Evolutionary conservation across 1,140 invertebrate genomes (phyloP).

Genomic region (Ceratina australensis): DNA sequence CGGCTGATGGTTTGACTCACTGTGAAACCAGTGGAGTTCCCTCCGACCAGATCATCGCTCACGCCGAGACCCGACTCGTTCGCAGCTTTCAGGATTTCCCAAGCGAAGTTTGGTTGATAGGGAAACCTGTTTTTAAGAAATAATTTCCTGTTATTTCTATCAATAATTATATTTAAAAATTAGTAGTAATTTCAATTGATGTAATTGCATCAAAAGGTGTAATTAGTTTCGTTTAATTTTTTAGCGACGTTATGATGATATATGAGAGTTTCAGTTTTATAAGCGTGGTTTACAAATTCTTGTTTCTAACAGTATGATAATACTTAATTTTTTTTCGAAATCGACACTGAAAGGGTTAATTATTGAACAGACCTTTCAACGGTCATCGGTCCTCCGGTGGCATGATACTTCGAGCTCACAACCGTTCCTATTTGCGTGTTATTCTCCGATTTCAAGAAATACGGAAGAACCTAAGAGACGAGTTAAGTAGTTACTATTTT

Average conservation of each 20-base stretch:
- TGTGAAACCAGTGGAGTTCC: slow-evolving; percentile 76
- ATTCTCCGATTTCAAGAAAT: slow-evolving; percentile 81
- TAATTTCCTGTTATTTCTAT: too few relatives aligned
- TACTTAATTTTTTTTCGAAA: too few relatives aligned
- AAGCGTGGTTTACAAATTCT: too few relatives aligned
- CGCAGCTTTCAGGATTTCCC: slow-evolving; percentile 82
- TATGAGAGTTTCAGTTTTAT: too few relatives aligned
- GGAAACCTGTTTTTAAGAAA: slow-evolving; percentile 75
- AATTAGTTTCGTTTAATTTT: too few relatives aligned
- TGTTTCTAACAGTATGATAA: too few relatives aligned
- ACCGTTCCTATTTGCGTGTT: slow-evolving; percentile 79
- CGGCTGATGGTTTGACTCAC: slow-evolving; percentile 80
- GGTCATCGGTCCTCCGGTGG: slow-evolving; percentile 76
- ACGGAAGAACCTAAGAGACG: slow-evolving; percentile 77
- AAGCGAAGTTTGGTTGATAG: slow-evolving; percentile 79
- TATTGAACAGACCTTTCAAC: slow-evolving; percentile 76
- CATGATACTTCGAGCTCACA: slow-evolving; percentile 72
- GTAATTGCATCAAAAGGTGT: too few relatives aligned
- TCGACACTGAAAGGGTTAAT: too few relatives aligned
- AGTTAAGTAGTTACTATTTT: background rate
- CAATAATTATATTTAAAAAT: too few relatives aligned
- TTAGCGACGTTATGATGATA: too few relatives aligned
- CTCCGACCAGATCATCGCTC: slow-evolving; percentile 82
- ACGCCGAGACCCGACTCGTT: slow-evolving; percentile 80
- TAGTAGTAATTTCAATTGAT: too few relatives aligned